Evolutionary conservation across 53 echinoderm and acorn worm species (phyloP).

Genomic region (Paracentrotus lividus): DNA sequence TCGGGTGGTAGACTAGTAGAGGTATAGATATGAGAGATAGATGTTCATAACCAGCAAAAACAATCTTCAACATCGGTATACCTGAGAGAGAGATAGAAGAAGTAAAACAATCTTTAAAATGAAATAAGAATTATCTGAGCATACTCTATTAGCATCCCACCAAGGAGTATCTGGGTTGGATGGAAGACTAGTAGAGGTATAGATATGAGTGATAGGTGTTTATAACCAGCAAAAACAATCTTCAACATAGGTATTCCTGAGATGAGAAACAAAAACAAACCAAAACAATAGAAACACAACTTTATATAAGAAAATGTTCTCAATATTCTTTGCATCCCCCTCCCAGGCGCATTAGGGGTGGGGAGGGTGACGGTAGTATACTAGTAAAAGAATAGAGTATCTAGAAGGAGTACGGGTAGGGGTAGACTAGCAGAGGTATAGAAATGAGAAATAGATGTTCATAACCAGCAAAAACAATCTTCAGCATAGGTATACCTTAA

Average conservation of each 20-base stretch:
- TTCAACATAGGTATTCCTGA: conserved; percentile 99
- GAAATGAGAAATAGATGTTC: conserved; percentile 95
- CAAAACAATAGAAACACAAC: conserved; percentile 24
- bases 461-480: conserved; percentile 97
- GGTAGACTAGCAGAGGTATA: conserved; percentile 95
- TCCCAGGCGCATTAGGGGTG: too few relatives aligned
- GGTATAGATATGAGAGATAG: conserved; percentile 97
- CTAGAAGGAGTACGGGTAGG: conserved; percentile 97
- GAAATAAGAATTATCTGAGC: too few relatives aligned
- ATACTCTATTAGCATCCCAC: conserved; percentile 82
- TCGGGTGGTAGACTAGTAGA: conserved; percentile 96
- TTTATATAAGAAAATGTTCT: too few relatives aligned
- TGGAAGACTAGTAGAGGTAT: conserved; percentile 96
- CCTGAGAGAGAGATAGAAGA: conserved; percentile 69
- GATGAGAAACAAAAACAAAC: not conserved
- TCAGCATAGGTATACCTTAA: conserved; percentile 80
- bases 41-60: conserved; percentile 97
- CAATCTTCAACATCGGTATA: conserved; percentile 99
- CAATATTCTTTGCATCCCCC: too few relatives aligned
- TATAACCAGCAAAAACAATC: conserved; percentile 97
- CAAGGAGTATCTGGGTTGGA: conserved; percentile 95
- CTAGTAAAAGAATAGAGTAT: too few relatives aligned
- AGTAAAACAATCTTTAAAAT: conserved; percentile 27
- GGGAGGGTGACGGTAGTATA: too few relatives aligned
- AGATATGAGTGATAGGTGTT: conserved; percentile 93